A percentile compares a stretch with the other conserved stretches of the same genome.
phyloP scores from a whole-genome alignment of 2,888 invertebrate genomes.

The Synergus gifuensis region DNA sequence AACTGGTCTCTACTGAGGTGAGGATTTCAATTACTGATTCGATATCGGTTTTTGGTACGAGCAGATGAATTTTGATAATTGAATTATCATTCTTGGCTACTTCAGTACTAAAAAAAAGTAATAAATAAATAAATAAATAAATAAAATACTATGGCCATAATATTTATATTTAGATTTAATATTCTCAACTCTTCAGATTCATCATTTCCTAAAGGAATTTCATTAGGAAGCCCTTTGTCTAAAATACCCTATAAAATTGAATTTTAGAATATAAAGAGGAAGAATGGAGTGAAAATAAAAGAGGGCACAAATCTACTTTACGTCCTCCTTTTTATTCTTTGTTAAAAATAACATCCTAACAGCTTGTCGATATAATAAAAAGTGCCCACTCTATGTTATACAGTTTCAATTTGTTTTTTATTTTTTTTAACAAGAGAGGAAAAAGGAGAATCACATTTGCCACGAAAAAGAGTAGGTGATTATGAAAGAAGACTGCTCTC shows the following conservation, averaged over 20 bases:
- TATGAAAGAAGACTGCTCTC: slow-evolving; percentile 16
- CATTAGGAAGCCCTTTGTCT: no score
- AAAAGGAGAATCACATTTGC: slow-evolving; percentile 16
- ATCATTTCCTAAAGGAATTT: no score
- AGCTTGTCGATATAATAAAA: slow-evolving; percentile 24
- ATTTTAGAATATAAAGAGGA: no score
- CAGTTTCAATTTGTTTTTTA: background rate
- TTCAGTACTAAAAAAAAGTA: no score
- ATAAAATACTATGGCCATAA: no score
- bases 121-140: no score
- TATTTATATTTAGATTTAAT: no score
- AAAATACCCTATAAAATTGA: no score
- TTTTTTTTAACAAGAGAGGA: slow-evolving; percentile 1
- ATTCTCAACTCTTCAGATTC: no score
- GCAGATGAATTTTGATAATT: background rate
- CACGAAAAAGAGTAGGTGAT: slow-evolving; percentile 3
- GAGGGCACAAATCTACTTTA: no score
- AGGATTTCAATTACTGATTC: slow-evolving; percentile 16
- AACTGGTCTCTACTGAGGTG: background rate
- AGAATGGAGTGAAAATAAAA: no score
- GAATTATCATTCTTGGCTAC: background rate
- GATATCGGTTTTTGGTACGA: background rate
- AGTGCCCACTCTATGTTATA: background rate
- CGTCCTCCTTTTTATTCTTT: background rate
- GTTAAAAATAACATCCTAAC: background rate